Evolutionary conservation across 1,140 invertebrate species (phyloP), one percentile per base, ranked within the genome.

Genomic region (Chelonus insularis): DNA sequence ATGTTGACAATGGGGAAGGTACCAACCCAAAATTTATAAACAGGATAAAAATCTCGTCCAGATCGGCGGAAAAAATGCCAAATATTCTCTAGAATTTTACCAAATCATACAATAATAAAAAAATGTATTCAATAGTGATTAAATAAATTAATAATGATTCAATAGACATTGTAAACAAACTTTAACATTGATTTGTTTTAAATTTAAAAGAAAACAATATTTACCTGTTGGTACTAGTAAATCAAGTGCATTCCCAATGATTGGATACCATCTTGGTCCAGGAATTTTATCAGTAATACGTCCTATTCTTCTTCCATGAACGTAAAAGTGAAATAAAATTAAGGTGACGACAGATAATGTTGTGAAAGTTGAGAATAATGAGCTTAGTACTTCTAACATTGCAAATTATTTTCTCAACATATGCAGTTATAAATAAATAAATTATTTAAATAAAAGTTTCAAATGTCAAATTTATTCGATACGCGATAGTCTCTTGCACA

Each of bases 1-100:
- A 81, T 37, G 65, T 71, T 71, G 2, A 76, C 55, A 18, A 69
- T 43, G 5, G 67, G 68, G 36, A 45, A 63, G 18, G 63, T 48
- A 5, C 66, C 64, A 6, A 68, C 62, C 67, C 68, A 69, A 21
- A 72, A 14, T 68, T 65, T 68, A 21, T 63, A 72, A 9, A 70
- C 64, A 8, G 68, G 67, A 50, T 69, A 68, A 60, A 65, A 69
- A 3, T 67, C 56, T 11, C 20, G 11, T 23, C 34, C 59, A 21
- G 39, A 64, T 56, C 51, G 65, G 54, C 66, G 59, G 20, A 65
- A 18, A 7, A 62, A 4, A 8, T 45, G 2, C 68, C 65, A 71
- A 16, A 73, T 12, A 41, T 65, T 18, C n/a, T 67, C 69, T 71
- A 16, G 48, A 63, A 63, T 34, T n/a, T n/a, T n/a, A 14, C 16